phyloP scores from a whole-genome alignment of 2,888 invertebrate genomes.

The Plebejus melissa region DNA sequence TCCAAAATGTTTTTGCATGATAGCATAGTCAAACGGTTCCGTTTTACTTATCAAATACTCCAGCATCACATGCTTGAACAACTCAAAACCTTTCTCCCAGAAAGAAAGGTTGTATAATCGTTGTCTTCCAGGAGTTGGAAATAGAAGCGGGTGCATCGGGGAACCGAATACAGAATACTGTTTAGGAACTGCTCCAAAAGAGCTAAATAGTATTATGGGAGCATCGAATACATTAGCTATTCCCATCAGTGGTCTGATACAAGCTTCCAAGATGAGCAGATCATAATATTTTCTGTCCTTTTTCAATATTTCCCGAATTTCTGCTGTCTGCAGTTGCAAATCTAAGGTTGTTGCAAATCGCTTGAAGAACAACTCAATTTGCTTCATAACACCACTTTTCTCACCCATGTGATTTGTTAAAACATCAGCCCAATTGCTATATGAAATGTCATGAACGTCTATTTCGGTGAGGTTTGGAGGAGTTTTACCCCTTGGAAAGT shows the following conservation, averaged over 20 bases:
- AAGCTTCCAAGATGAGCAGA: slow-evolving; percentile 39
- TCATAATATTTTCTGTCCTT: slow-evolving; percentile 36
- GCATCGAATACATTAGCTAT: slow-evolving; percentile 45
- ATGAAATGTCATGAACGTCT: slow-evolving; percentile 50
- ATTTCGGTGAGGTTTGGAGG: slow-evolving; percentile 52
- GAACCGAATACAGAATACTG: slow-evolving; percentile 38
- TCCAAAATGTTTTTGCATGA: slow-evolving; percentile 42
- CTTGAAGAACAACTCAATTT: slow-evolving; percentile 30
- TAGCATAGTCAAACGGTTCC: slow-evolving; percentile 34
- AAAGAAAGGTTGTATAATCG: slow-evolving; percentile 37
- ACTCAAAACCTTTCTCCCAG: slow-evolving; percentile 39
- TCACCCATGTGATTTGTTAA: slow-evolving; percentile 31
- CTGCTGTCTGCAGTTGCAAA: slow-evolving; percentile 32
- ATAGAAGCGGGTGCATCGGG: slow-evolving; percentile 34
- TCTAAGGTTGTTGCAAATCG: slow-evolving; percentile 32
- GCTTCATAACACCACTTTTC: slow-evolving; percentile 11
- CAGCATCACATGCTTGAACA: slow-evolving; percentile 7
- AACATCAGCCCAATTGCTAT: slow-evolving; percentile 41
- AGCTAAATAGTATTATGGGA: slow-evolving; percentile 48
- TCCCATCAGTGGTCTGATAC: slow-evolving; percentile 33
- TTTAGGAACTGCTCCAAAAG: slow-evolving; percentile 38
- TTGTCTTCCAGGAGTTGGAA: slow-evolving; percentile 32
- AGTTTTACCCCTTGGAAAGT: slow-evolving; percentile 44
- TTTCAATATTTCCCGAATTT: slow-evolving; percentile 35
- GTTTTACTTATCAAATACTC: slow-evolving; percentile 20